Percentiles rank a stretch among this genome's conserved stretches.
Evolutionary conservation across 2,113 vertebrate genomes (phyloP).

Genomic region (Lanius ludovicianus): DNA sequence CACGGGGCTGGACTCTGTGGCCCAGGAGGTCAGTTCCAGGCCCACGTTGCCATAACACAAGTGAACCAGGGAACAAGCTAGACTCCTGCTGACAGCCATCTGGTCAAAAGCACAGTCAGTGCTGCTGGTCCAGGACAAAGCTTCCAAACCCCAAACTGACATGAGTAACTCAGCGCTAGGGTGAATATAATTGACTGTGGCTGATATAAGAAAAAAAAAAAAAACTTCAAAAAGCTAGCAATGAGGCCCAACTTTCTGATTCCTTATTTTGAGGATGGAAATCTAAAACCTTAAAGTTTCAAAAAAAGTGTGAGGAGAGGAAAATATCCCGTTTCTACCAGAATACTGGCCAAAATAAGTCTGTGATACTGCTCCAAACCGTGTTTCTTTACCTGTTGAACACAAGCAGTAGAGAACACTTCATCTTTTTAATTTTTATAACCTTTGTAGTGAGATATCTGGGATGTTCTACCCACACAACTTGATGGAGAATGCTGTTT

Average conservation of each 20-base stretch:
- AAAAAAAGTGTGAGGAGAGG: not conserved
- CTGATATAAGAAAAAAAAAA: not conserved
- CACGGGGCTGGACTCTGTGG: not conserved
- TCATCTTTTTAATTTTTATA: not conserved
- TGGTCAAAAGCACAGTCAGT: not conserved
- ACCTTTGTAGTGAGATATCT: not conserved
- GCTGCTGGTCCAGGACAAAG: not conserved
- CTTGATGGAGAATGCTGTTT: not conserved
- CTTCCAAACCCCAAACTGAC: not conserved
- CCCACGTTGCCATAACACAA: not conserved
- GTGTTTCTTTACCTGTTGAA: not conserved
- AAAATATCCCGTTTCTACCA: not conserved
- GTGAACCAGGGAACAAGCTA: not conserved
- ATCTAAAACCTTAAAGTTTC: not conserved
- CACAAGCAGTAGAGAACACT: not conserved
- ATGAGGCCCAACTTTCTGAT: not conserved
- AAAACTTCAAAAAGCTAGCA: not conserved
- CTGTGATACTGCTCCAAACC: not conserved
- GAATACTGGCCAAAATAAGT: not conserved
- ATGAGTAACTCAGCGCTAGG: not conserved
- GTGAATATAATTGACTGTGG: not conserved
- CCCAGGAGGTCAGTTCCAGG: not conserved
- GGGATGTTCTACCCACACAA: not conserved
- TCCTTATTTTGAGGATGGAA: not conserved
- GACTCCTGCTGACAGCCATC: not conserved